Conservation (phyloP, 2,113 vertebrate genomes). For the Probosciger aterrimus region DNA sequence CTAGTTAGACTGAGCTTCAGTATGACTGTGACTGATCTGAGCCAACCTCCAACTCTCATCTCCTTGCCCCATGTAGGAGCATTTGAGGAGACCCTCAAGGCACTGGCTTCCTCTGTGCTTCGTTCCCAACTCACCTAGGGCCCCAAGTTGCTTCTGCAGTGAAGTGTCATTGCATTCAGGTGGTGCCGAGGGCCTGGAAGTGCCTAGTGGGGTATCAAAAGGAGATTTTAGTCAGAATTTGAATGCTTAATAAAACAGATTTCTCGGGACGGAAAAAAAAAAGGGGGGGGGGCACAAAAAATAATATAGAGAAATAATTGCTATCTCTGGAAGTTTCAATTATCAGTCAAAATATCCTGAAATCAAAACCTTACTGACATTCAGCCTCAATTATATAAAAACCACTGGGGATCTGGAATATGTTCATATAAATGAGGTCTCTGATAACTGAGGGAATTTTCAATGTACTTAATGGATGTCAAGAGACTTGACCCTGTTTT, state of each 20-base stretch:
- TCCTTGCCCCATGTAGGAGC: not conserved
- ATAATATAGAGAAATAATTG: slow-evolving; percentile 9
- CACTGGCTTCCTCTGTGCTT: not conserved
- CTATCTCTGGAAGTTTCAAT: slow-evolving; percentile 54
- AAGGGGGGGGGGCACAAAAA: not conserved
- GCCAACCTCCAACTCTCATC: not conserved
- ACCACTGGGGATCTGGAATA: slow-evolving; percentile 23
- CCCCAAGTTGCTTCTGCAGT: not conserved
- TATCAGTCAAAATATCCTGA: slow-evolving; percentile 56
- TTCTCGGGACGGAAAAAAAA: not conserved
- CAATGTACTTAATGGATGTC: slow-evolving; percentile 56
- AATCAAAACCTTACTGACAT: slow-evolving; percentile 56
- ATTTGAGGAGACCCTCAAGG: not conserved
- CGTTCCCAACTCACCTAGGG: not conserved
- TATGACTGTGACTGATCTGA: not conserved
- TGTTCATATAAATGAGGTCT: slow-evolving; percentile 59
- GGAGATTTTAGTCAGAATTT: not conserved
- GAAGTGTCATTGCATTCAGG: not conserved
- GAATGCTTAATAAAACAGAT: not conserved
- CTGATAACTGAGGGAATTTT: slow-evolving; percentile 57
- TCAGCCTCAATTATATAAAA: slow-evolving; percentile 57
- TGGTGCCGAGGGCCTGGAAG: not conserved
- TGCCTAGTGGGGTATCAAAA: not conserved
- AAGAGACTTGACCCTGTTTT: slow-evolving; percentile 66
- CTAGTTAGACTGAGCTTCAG: not conserved